Conservation (phyloP, 2,113 vertebrate species). For the Nematolebias whitei region DNA sequence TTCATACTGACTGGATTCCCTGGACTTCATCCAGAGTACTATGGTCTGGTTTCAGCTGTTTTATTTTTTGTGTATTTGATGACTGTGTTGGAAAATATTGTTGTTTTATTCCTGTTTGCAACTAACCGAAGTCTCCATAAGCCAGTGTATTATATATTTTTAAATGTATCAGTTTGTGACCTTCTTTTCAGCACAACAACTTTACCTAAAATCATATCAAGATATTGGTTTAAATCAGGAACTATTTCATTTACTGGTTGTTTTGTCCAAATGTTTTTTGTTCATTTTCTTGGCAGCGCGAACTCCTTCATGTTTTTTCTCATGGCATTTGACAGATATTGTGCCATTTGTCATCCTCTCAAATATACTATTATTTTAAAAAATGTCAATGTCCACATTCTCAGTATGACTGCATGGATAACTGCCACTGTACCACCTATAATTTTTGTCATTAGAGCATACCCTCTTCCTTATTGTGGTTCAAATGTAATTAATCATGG, state of each 20-base stretch:
- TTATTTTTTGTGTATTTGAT: conserved; percentile 56
- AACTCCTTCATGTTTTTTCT: conserved; percentile 55
- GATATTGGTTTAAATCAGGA: conserved; percentile 59
- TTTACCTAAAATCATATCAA: conserved; percentile 64
- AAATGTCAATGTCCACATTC: conserved; percentile 41
- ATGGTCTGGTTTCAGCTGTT: conserved; percentile 35
- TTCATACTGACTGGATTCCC: conserved; percentile 66
- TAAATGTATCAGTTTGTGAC: conserved; percentile 59
- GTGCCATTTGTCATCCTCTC: conserved; percentile 70
- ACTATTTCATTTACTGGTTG: conserved; percentile 61
- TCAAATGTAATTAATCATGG: conserved; percentile 67
- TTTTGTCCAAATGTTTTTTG: conserved; percentile 72
- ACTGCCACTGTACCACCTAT: fast-evolving
- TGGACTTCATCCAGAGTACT: conserved; percentile 57
- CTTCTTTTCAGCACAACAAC: conserved; percentile 60
- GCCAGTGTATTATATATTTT: conserved; percentile 57
- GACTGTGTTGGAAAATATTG: conserved; percentile 35
- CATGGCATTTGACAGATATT: conserved; percentile 75
- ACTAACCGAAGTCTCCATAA: conserved; percentile 62
- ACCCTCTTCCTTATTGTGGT: conserved; percentile 70
- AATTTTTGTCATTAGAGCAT: conserved; percentile 44
- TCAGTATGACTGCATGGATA: conserved; percentile 57
- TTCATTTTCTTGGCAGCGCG: conserved; percentile 64
- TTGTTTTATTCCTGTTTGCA: conserved; percentile 20
- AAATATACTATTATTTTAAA: conserved; percentile 55